Evolutionary conservation across 2,113 vertebrate species (phyloP).

Genomic region (Cryptomyrus ogoouensis): DNA sequence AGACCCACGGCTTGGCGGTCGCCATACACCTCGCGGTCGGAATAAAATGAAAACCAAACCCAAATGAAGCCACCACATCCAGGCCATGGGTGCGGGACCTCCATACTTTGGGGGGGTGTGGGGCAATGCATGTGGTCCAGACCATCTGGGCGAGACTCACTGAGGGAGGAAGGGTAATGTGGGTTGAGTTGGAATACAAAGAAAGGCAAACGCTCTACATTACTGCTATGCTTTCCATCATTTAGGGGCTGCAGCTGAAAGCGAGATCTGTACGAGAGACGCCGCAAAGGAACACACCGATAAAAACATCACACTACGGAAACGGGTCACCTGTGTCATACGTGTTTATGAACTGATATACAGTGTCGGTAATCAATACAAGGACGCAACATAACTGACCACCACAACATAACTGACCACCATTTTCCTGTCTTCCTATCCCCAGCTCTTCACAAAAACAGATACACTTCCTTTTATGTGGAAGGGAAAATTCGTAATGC

Average conservation of each 20-base stretch:
- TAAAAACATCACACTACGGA: not conserved
- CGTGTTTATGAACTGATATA: not conserved
- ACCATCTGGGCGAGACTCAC: not conserved
- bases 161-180: not conserved
- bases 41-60: not conserved
- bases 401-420: not conserved
- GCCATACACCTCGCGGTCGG: not conserved
- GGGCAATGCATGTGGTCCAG: not conserved
- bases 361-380: not conserved
- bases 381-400: not conserved
- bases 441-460: not conserved
- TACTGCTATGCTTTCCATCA: slow-evolving; percentile 24
- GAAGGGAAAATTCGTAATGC: not conserved
- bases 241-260: not conserved
- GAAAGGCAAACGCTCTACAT: slow-evolving; percentile 25
- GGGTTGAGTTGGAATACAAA: slow-evolving; percentile 12
- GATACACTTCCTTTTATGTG: slow-evolving; percentile 1
- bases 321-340: not conserved
- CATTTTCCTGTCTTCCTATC: not conserved
- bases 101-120: not conserved
- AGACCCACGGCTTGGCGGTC: not conserved
- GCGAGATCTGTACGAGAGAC: not conserved
- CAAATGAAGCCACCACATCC: slow-evolving; percentile 1
- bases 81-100: not conserved
- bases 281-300: not conserved